A percentile compares a stretch with the other conserved stretches of the same genome.
These are phyloP conservation scores for Lasioglossum oenotherae DNA, from an alignment of 2,888 invertebrate genomes.

Conservation along the genomic window DNA sequence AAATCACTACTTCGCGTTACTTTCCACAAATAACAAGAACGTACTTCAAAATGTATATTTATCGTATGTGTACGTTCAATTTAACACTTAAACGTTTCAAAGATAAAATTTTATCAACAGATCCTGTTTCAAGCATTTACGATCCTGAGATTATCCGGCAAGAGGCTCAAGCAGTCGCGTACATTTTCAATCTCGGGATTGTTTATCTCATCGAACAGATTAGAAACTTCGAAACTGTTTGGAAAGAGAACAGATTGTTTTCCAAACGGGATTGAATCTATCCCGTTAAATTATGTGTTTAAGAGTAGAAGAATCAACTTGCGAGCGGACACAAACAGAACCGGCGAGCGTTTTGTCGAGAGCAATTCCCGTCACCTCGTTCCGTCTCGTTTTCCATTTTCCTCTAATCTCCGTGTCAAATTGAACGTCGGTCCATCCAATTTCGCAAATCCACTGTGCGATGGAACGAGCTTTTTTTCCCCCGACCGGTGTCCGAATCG, in stretches of 20 bases:
- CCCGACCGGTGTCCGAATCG: not conserved
- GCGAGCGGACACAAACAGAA: not conserved
- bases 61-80: not conserved
- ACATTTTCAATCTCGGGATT: not conserved
- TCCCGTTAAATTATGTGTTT: not conserved
- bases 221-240: not conserved
- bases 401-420: slow-evolving; percentile 22
- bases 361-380: slow-evolving; percentile 16
- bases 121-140: not conserved
- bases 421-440: slow-evolving; percentile 14
- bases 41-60: not conserved
- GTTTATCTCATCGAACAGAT: not conserved
- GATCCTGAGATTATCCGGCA: not conserved
- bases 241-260: not conserved
- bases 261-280: not conserved
- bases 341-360: slow-evolving; percentile 1
- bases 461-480: not conserved
- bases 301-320: not conserved
- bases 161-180: not conserved
- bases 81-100: not conserved
- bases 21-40: not conserved
- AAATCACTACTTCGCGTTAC: not conserved
- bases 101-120: too few relatives aligned
- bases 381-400: slow-evolving; percentile 25
- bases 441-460: slow-evolving; percentile 8